phyloP scores from a whole-genome alignment of 53 echinoderm and acorn worm species.

The Henricia sp. region DNA sequence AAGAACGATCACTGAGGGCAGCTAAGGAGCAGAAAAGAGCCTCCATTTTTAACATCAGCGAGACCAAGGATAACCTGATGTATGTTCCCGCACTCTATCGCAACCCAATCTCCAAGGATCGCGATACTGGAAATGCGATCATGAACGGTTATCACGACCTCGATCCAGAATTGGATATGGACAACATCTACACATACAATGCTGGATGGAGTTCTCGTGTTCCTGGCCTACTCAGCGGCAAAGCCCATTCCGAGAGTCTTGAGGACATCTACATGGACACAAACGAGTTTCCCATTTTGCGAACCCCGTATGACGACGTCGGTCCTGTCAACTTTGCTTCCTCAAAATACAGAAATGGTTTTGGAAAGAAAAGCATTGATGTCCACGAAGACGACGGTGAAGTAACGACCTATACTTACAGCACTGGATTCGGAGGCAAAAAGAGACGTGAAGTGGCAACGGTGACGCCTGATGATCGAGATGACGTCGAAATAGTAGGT shows the following conservation, averaged over 20 bases:
- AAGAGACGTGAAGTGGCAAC: conserved; percentile 34
- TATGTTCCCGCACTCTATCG: conserved; percentile 73
- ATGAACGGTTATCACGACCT: conserved; percentile 67
- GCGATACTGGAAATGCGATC: conserved; percentile 58
- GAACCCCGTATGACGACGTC: conserved; percentile 44
- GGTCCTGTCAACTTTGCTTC: conserved; percentile 56
- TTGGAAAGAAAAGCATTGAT: conserved; percentile 39
- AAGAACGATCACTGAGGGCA: conserved; percentile 14
- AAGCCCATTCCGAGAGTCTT: conserved; percentile 34
- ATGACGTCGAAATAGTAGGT: background rate
- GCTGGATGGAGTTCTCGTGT: conserved; percentile 55
- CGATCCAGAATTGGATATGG: conserved; percentile 60
- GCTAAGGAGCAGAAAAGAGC: conserved; percentile 52
- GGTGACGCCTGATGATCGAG: conserved; percentile 5
- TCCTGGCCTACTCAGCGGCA: conserved; percentile 53
- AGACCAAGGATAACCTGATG: conserved; percentile 66
- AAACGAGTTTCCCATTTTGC: conserved; percentile 57
- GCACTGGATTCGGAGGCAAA: conserved; percentile 61
- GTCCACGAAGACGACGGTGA: conserved; percentile 63
- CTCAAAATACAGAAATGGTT: conserved; percentile 30
- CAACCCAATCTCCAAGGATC: conserved; percentile 69
- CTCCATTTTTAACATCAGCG: conserved; percentile 68
- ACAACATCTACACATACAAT: conserved; percentile 66
- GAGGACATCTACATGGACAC: conserved; percentile 43
- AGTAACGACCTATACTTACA: conserved; percentile 57